Conservation (phyloP, 2,797 vertebrate genomes). For the Mallotus villosus region DNA sequence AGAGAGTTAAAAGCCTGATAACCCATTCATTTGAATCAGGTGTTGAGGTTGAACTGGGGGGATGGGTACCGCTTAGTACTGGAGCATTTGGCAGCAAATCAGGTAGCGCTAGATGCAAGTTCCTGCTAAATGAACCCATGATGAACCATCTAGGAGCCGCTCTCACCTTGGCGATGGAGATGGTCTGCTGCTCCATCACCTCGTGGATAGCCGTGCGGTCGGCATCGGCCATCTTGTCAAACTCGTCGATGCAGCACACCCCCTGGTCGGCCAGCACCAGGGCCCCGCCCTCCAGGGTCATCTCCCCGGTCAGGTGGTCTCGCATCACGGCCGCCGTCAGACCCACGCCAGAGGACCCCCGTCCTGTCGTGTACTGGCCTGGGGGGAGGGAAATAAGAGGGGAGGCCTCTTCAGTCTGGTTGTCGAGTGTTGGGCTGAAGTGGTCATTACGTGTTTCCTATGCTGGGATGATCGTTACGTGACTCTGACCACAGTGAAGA, state of each 20-base stretch:
- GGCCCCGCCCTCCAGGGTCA: conserved; percentile 89
- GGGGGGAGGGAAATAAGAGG: neutral
- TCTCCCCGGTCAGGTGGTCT: conserved; percentile 83
- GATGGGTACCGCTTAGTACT: neutral
- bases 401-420: neutral
- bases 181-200: conserved; percentile 96
- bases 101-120: too few species aligned
- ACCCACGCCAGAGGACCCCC: conserved; percentile 83
- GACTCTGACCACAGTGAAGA: too few species aligned
- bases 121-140: too few species aligned
- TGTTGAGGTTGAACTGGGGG: neutral
- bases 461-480: too few species aligned
- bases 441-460: too few species aligned
- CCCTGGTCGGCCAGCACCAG: conserved; percentile 89
- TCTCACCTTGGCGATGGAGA: conserved; percentile 89
- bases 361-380: conserved; percentile 94
- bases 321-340: conserved; percentile 91
- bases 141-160: neutral
- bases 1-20: too few species aligned
- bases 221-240: conserved; percentile 91
- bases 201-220: conserved; percentile 94
- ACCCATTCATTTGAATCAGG: too few species aligned
- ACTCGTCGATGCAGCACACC: conserved; percentile 93
- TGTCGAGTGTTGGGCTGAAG: neutral
- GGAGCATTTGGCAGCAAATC: neutral